These are phyloP conservation scores for Falco peregrinus DNA, from an alignment of 2,797 vertebrate genomes.

Conservation along the genomic window DNA sequence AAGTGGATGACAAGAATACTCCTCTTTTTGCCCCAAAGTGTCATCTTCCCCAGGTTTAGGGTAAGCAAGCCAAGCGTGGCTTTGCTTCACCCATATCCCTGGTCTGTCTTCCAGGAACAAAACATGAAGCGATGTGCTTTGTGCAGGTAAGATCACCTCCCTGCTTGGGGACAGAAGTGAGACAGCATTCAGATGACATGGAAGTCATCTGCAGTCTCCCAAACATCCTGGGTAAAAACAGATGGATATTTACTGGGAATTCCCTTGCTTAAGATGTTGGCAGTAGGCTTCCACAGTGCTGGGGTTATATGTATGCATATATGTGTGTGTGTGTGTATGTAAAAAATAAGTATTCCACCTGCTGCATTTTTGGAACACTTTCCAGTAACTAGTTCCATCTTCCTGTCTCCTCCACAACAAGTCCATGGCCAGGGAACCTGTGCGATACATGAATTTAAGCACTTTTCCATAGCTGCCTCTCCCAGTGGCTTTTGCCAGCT, in stretches of 20 bases:
- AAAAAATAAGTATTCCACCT: not conserved
- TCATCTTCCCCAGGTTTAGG: not conserved
- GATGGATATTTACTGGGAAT: not conserved
- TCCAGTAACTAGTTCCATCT: not conserved
- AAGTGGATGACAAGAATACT: not conserved
- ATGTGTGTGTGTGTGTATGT: fast-evolving
- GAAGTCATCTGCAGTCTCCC: not conserved
- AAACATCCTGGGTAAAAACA: not conserved
- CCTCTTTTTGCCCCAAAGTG: not conserved
- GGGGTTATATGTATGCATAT: not conserved
- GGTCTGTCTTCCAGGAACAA: not conserved
- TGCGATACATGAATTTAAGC: not conserved
- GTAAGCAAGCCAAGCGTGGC: not conserved
- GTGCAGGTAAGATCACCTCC: not conserved
- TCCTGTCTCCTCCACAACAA: not conserved
- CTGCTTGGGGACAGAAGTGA: not conserved
- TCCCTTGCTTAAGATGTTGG: not conserved
- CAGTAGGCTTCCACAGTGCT: not conserved
- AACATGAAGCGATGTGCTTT: not conserved
- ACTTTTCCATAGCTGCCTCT: not conserved
- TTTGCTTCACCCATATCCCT: not conserved
- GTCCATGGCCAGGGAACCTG: not conserved
- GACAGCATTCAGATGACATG: not conserved
- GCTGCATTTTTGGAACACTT: not conserved
- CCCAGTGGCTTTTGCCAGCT: not conserved